Percentiles rank a stretch among this genome's conserved stretches.
phyloP scores from a whole-genome alignment of 2,888 invertebrate genomes.

The Embidobia sp. region DNA sequence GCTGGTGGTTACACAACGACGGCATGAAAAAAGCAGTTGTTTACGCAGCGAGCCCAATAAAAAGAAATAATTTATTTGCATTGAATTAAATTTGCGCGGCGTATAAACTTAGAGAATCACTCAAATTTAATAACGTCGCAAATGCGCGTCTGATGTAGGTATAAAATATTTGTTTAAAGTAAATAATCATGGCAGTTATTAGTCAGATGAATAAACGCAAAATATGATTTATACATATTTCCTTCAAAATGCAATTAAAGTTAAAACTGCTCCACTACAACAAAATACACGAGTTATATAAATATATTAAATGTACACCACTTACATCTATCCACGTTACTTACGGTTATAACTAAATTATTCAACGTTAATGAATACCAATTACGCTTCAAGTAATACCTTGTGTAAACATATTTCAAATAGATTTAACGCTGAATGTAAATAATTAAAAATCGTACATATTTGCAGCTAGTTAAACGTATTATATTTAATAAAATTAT shows the following conservation, averaged over 20 bases:
- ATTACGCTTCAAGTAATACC: slow-evolving; percentile 28
- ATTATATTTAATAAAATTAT: slow-evolving; percentile 44
- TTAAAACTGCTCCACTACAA: slow-evolving; percentile 15
- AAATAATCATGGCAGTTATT: slow-evolving; percentile 21
- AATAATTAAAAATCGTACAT: slow-evolving; percentile 23
- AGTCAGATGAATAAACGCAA: slow-evolving; percentile 8
- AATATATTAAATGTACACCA: slow-evolving; percentile 28
- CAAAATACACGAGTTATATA: slow-evolving; percentile 15
- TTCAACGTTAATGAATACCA: slow-evolving; percentile 38
- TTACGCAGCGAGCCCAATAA: slow-evolving; percentile 38
- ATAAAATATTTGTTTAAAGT: slow-evolving; percentile 15
- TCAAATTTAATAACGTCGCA: slow-evolving; percentile 13
- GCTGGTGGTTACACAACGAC: slow-evolving; percentile 37
- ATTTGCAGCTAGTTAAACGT: slow-evolving; percentile 5
- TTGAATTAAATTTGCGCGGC: slow-evolving; percentile 43
- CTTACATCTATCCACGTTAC: slow-evolving; percentile 21
- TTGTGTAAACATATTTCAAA: slow-evolving; percentile 17
- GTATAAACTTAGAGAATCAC: slow-evolving; percentile 19
- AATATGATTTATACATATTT: slow-evolving; percentile 17
- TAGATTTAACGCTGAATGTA: slow-evolving; percentile 6
- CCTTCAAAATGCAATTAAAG: slow-evolving; percentile 18
- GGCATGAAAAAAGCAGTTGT: slow-evolving; percentile 45
- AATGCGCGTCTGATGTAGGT: not conserved
- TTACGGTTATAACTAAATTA: slow-evolving; percentile 27
- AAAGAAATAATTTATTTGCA: slow-evolving; percentile 55